A percentile compares a stretch with the other conserved stretches of the same genome.
Evolutionary conservation across 2,113 vertebrate species (phyloP).

Genomic region (Agapornis roseicollis): DNA sequence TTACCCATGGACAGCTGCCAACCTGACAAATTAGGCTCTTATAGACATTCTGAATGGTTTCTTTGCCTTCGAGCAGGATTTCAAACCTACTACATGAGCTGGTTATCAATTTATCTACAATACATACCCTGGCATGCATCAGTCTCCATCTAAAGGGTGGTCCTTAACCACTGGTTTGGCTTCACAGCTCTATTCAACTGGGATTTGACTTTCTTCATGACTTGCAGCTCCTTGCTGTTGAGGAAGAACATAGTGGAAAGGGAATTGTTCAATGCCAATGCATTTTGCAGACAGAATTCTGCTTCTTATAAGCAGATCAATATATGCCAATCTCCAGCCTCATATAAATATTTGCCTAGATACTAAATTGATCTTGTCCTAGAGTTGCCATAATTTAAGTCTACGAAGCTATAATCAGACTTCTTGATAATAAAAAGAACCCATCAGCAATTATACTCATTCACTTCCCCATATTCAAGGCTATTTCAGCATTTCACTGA

Average conservation of each 20-base stretch:
- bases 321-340: constrained; percentile 38
- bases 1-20: constrained; percentile 3
- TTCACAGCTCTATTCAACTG: not conserved
- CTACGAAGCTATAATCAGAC: constrained; percentile 54
- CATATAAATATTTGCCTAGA: constrained; percentile 60
- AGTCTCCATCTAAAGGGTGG: not conserved
- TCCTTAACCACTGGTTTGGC: not conserved
- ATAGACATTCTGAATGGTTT: not conserved
- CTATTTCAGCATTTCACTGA: constrained; percentile 41
- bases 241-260: not conserved
- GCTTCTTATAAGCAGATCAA: constrained; percentile 40
- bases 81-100: not conserved
- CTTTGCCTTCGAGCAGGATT: not conserved
- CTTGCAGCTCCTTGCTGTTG: not conserved
- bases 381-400: constrained; percentile 57
- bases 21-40: not conserved
- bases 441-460: constrained; percentile 58
- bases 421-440: constrained; percentile 54
- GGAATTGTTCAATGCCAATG: not conserved
- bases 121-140: not conserved
- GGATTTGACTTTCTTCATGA: not conserved
- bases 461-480: constrained; percentile 40
- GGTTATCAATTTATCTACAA: not conserved
- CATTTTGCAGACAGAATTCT: constrained; percentile 16
- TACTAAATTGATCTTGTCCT: constrained; percentile 63